A percentile compares a stretch with the other conserved stretches of the same genome.
These are phyloP conservation scores for Meiosimyza decipiens DNA, from an alignment of 2,888 invertebrate genomes.

Conservation along the genomic window DNA sequence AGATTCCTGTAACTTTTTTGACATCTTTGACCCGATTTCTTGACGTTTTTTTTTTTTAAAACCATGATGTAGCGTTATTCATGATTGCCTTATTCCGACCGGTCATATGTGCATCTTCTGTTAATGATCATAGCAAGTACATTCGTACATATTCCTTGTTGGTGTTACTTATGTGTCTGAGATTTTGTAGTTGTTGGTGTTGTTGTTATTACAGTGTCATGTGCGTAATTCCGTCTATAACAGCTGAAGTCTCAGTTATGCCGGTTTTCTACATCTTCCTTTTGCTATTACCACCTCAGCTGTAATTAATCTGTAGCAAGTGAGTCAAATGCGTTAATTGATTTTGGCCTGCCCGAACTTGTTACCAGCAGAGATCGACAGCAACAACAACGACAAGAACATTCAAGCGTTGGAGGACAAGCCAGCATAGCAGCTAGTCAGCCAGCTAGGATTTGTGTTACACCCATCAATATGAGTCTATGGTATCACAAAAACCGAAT, in stretches of 20 bases:
- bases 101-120: too few relatives aligned
- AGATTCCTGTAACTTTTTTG: too few relatives aligned
- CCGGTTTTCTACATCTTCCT: neutral
- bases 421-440: constrained; percentile 3
- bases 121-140: neutral
- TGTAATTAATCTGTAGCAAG: constrained; percentile 23
- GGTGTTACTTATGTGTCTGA: neutral
- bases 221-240: neutral
- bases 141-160: neutral
- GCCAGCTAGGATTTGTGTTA: constrained; percentile 17
- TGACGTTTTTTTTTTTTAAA: too few relatives aligned
- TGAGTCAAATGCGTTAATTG: constrained; percentile 23
- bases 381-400: neutral
- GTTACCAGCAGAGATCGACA: neutral
- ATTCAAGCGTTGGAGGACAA: constrained; percentile 19
- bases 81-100: too few relatives aligned
- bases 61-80: too few relatives aligned
- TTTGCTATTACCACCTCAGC: neutral
- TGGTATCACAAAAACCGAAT: too few relatives aligned
- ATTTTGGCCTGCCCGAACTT: constrained; percentile 8
- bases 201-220: neutral
- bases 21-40: too few relatives aligned
- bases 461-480: constrained; percentile 21
- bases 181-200: neutral
- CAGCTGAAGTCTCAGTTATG: neutral